Conservation (phyloP, 2,113 vertebrate genomes). For the Elaphurus davidianus region DNA sequence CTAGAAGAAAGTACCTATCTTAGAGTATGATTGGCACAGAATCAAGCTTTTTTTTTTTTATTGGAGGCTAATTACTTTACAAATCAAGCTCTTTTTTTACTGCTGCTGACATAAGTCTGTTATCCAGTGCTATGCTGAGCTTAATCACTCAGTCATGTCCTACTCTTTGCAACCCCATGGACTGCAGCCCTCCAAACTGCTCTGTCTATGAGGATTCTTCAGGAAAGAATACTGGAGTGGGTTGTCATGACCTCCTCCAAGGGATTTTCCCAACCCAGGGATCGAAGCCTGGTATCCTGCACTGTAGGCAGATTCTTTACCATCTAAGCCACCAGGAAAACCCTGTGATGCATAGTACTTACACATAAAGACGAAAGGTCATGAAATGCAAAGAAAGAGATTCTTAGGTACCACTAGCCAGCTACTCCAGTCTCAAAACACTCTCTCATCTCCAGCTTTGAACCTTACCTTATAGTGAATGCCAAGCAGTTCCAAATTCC, state of each 20-base stretch:
- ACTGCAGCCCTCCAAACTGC: background rate
- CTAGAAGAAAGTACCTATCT: background rate
- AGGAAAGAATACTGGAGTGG: background rate
- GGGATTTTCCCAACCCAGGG: background rate
- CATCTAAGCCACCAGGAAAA: background rate
- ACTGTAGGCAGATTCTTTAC: background rate
- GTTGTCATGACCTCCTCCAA: background rate
- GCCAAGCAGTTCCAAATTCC: background rate
- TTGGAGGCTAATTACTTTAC: too few species aligned
- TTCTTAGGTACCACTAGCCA: background rate
- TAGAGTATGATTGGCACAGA: background rate
- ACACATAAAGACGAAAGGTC: background rate
- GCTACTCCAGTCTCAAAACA: background rate
- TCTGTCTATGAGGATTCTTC: background rate
- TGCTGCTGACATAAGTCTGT: background rate
- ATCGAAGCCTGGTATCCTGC: background rate
- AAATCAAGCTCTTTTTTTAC: too few species aligned
- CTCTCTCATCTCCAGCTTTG: background rate
- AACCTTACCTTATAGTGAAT: background rate
- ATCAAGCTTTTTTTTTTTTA: background rate
- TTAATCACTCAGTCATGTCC: background rate
- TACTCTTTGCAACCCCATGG: background rate
- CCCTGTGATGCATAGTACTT: background rate
- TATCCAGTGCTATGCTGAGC: background rate
- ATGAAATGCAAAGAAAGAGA: background rate